Percentiles rank a stretch among this genome's conserved stretches.
phyloP scores from a whole-genome alignment of 2,113 vertebrate genomes.

The Struthidea cinerea region DNA sequence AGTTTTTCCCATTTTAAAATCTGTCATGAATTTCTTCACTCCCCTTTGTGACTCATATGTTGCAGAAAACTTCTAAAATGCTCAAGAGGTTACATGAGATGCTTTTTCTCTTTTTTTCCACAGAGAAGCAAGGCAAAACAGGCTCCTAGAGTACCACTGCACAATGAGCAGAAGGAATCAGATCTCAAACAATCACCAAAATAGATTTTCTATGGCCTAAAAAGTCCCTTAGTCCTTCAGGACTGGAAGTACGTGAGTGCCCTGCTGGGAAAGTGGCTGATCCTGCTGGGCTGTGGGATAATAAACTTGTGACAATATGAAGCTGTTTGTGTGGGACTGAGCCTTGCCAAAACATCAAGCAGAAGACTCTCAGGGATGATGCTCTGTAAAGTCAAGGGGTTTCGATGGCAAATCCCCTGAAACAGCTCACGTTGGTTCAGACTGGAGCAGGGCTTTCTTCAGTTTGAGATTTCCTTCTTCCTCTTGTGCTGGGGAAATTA shows the following conservation, averaged over 20 bases:
- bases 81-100: not conserved
- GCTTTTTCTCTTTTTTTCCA: not conserved
- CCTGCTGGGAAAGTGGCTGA: not conserved
- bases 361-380: not conserved
- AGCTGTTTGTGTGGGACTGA: not conserved
- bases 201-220: not conserved
- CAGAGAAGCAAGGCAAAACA: not conserved
- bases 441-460: not conserved
- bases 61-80: not conserved
- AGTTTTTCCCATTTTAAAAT: not conserved
- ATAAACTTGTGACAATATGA: not conserved
- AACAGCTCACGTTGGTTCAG: not conserved
- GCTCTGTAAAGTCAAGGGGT: not conserved
- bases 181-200: not conserved
- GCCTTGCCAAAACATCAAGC: not conserved
- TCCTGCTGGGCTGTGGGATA: not conserved
- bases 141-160: not conserved
- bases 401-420: not conserved
- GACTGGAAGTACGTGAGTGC: not conserved
- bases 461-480: not conserved
- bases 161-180: not conserved
- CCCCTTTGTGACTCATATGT: not conserved
- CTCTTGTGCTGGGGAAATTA: not conserved
- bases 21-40: not conserved
- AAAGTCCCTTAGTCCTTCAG: not conserved